Conservation (phyloP, 2,888 invertebrate genomes). For the Abrostola triplasia region DNA sequence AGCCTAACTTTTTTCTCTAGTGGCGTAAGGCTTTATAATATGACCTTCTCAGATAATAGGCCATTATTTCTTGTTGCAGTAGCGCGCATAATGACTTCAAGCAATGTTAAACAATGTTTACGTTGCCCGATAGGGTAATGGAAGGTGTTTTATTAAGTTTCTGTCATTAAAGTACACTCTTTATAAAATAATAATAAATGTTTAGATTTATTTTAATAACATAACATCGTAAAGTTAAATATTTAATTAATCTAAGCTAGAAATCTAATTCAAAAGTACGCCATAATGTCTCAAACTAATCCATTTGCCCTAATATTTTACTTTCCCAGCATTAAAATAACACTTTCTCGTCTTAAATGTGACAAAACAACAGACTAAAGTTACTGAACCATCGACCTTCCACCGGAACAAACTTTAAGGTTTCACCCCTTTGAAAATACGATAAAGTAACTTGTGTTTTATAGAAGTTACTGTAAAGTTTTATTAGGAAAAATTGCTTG, state of each 20-base stretch:
- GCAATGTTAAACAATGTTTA: neutral
- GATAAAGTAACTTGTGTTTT: slow-evolving; percentile 53
- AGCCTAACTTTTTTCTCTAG: neutral
- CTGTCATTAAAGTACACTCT: no score
- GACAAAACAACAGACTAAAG: slow-evolving; percentile 51
- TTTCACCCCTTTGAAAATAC: slow-evolving; percentile 50
- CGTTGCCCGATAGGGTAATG: neutral
- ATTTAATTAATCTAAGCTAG: no score
- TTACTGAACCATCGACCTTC: slow-evolving; percentile 48
- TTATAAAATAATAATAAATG: no score
- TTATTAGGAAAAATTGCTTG: slow-evolving; percentile 54
- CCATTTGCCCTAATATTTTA: slow-evolving; percentile 33
- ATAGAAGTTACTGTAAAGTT: slow-evolving; percentile 56
- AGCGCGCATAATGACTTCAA: slow-evolving; percentile 11
- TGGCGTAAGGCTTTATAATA: slow-evolving; percentile 10
- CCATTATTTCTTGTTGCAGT: slow-evolving; percentile 18
- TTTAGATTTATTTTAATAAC: no score
- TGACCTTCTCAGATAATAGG: slow-evolving; percentile 11
- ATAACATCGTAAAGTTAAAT: no score
- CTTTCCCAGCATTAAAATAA: slow-evolving; percentile 25
- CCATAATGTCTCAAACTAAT: slow-evolving; percentile 26
- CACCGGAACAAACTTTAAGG: slow-evolving; percentile 53
- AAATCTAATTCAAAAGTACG: slow-evolving; percentile 1
- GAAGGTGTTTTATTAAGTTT: neutral
- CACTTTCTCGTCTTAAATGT: slow-evolving; percentile 43